Conservation (phyloP, 2,888 invertebrate species). For the Apoderus coryli region DNA sequence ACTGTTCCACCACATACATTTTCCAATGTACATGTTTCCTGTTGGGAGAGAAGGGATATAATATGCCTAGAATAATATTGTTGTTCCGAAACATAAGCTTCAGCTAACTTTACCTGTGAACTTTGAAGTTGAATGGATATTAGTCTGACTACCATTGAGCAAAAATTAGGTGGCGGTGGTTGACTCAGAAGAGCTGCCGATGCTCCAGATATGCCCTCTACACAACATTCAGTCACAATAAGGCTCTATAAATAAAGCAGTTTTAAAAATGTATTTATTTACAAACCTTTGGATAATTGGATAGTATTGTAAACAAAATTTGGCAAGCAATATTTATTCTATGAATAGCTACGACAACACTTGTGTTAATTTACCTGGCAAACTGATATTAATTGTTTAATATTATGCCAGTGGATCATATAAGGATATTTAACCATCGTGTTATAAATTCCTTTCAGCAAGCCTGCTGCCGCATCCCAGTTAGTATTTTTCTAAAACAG, state of each 20-base stretch:
- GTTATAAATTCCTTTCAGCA: conserved; percentile 89
- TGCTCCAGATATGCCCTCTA: conserved; percentile 64
- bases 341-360: no score
- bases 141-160: conserved; percentile 88
- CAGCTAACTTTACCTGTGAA: conserved; percentile 51
- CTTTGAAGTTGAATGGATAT: conserved; percentile 92
- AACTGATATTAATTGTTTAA: conserved; percentile 74
- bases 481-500: conserved; percentile 71
- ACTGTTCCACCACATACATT: conserved; percentile 89
- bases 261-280: not conserved
- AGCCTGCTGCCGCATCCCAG: conserved; percentile 92
- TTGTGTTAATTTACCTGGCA: conserved; percentile 51
- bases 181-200: conserved; percentile 79
- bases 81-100: not conserved
- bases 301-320: not conserved
- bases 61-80: not conserved
- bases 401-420: conserved; percentile 90
- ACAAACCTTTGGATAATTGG: not conserved
- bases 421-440: conserved; percentile 88
- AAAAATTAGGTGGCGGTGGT: conserved; percentile 88
- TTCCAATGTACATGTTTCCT: conserved; percentile 80
- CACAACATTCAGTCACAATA: conserved; percentile 62
- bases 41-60: conserved; percentile 13
- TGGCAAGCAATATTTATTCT: no score
- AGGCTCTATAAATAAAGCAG: conserved; percentile 56